A percentile compares a stretch with the other conserved stretches of the same genome.
Conservation (phyloP, 2,797 vertebrate species). For the Gymnodraco acuticeps region DNA sequence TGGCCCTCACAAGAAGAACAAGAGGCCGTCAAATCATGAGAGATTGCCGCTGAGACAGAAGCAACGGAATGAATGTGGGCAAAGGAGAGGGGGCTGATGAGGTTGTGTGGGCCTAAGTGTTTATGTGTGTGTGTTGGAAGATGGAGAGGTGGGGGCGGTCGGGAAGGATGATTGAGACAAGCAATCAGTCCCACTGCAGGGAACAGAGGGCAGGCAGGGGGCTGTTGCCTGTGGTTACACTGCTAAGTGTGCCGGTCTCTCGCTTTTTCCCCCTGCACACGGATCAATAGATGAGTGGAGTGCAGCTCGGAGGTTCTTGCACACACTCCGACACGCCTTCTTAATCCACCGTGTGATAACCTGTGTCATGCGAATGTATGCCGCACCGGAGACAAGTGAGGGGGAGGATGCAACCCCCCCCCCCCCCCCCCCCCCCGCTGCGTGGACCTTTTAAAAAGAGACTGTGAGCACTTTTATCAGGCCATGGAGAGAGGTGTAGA, state of each 20-base stretch:
- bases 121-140: slow-evolving; percentile 32
- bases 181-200: slow-evolving; percentile 79
- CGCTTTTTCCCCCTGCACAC: slow-evolving; percentile 39
- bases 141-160: slow-evolving; percentile 9
- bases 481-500: not conserved
- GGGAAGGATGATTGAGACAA: slow-evolving; percentile 81
- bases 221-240: slow-evolving; percentile 73
- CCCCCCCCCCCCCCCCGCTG: slow-evolving; percentile 8
- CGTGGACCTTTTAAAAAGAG: not conserved
- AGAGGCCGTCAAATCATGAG: slow-evolving; percentile 65
- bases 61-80: slow-evolving; percentile 43
- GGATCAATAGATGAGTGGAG: slow-evolving; percentile 76
- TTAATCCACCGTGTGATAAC: slow-evolving; percentile 77
- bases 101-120: slow-evolving; percentile 36
- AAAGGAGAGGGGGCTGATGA: slow-evolving; percentile 32
- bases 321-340: slow-evolving; percentile 66
- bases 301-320: slow-evolving; percentile 62
- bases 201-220: slow-evolving; percentile 72
- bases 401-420: slow-evolving; percentile 28
- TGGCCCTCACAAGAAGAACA: slow-evolving; percentile 70
- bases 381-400: slow-evolving; percentile 34
- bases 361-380: slow-evolving; percentile 52
- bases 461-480: slow-evolving; percentile 46
- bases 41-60: slow-evolving; percentile 58
- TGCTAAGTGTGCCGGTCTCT: slow-evolving; percentile 68